Evolutionary conservation across 2,797 vertebrate species (phyloP), one percentile per base, ranked within the genome.

Genomic region (Leptoclinus maculatus): DNA sequence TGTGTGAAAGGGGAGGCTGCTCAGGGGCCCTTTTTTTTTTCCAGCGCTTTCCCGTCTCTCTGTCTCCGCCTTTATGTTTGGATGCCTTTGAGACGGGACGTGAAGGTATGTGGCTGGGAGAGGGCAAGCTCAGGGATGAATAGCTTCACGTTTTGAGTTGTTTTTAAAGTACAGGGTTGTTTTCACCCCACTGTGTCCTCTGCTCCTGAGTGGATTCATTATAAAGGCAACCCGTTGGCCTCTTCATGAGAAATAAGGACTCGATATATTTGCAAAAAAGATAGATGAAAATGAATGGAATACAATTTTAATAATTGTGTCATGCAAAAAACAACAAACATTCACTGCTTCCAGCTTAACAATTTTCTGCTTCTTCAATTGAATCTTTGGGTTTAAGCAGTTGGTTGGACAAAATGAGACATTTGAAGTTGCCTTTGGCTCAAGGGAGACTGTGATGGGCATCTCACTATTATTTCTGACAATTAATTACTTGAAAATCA

Each of bases 41-140:
- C 87, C 63, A 60, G 84, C 3, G 56, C 74, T 34, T 56, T 70
- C 67, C 80, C 57, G 79, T 80, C 83, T 82, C 77, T 45, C 69
- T 54, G 83, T 83, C 80, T 78, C 80, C 39, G 81, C 73, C 87
- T 89, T 91, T 84, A 83, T 88, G 84, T 89, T 74, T 47, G 73
- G 84, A 83, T 69, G 88, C 78, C 86, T 89, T 88, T 90, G 84
- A 91, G 91, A 88, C 54, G 13, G 78, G 81, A 89, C 82, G 88
- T 90, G 88, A 66, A 83, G 88, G 83, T 80, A 90, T 88, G 91
- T 32, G 74, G 63, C 82, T 39, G 72, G 25, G 62, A 80, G 83
- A 79, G 78, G 66, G 70, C 71, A 12, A 19, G 71, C 79, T 79
- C 79, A 7, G 56, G 79, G 76, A 71, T 84, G 85, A 89, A 89